Evolutionary conservation across 2,888 invertebrate species (phyloP).

Genomic region (Lapara coniferarum): DNA sequence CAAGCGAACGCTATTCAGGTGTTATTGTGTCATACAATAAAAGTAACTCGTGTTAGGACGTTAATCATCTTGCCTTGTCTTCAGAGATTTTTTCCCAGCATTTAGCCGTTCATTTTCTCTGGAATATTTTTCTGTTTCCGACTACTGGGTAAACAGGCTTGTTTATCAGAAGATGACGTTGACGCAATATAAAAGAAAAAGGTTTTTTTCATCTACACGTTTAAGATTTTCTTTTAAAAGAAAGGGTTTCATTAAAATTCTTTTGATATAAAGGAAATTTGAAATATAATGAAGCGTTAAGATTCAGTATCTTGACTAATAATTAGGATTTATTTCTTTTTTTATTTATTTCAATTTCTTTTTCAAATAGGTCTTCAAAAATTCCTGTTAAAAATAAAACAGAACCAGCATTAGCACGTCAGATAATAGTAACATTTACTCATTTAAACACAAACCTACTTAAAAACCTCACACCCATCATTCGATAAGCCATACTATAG

Average conservation of each 20-base stretch:
- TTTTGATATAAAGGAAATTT: conserved; percentile 4
- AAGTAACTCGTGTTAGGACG: conserved; percentile 53
- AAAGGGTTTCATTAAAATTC: conserved; percentile 1
- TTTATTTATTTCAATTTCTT: too few species aligned
- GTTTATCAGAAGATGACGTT: conserved; percentile 62
- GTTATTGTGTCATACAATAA: conserved; percentile 52
- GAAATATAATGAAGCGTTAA: not conserved
- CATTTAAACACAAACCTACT: too few species aligned
- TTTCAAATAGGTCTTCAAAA: too few species aligned
- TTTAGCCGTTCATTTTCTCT: conserved; percentile 68
- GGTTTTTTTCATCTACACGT: conserved; percentile 28
- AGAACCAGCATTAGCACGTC: too few species aligned
- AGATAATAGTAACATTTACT: too few species aligned
- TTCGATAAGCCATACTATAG: too few species aligned
- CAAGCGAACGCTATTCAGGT: conserved; percentile 47
- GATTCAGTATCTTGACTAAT: not conserved
- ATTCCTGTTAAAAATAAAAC: too few species aligned
- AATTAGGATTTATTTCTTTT: not conserved
- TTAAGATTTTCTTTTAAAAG: conserved; percentile 10
- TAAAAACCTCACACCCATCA: too few species aligned
- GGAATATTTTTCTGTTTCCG: conserved; percentile 64
- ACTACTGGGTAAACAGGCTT: conserved; percentile 51
- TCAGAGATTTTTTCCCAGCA: conserved; percentile 48
- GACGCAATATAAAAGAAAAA: conserved; percentile 46
- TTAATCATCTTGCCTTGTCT: conserved; percentile 58